Evolutionary conservation across 37 sponge, comb jelly and placozoan species (phyloP).

Genomic region (Haliclona indistincta): DNA sequence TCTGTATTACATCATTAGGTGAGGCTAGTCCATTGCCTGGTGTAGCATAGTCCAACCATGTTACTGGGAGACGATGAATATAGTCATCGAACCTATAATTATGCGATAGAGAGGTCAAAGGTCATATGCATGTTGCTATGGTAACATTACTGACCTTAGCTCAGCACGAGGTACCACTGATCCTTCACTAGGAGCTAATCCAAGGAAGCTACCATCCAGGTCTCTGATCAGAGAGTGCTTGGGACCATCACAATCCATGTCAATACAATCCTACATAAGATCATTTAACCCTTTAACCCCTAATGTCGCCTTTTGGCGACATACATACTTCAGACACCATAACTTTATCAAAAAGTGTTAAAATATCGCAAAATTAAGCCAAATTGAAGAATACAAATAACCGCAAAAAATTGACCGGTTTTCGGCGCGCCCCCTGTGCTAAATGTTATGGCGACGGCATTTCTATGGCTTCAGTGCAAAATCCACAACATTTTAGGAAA

Average conservation of each 20-base stretch:
- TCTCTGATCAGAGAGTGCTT: conserved; percentile 90
- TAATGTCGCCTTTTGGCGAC: too few relatives aligned
- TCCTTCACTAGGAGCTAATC: conserved; percentile 35
- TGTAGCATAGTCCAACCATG: conserved; percentile 41
- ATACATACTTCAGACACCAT: too few relatives aligned
- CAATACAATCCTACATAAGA: conserved; percentile 91
- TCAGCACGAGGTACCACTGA: conserved; percentile 81
- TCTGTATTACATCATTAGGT: conserved; percentile 27
- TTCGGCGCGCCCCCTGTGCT: too few relatives aligned
- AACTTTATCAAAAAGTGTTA: too few relatives aligned
- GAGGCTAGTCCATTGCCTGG: neutral
- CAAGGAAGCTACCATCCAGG: conserved; percentile 78
- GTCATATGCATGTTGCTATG: neutral
- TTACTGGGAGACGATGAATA: conserved; percentile 33
- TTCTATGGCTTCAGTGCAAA: too few relatives aligned
- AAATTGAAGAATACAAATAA: too few relatives aligned
- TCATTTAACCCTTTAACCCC: too few relatives aligned
- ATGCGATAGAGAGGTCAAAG: neutral
- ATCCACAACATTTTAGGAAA: too few relatives aligned
- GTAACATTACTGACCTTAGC: conserved; percentile 36
- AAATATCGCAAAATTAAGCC: too few relatives aligned
- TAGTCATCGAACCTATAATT: neutral
- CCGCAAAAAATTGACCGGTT: too few relatives aligned
- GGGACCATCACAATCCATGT: conserved; percentile 99
- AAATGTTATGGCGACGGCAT: too few relatives aligned